Evolutionary conservation across 2,113 vertebrate species (phyloP).

Genomic region (Colinus virginianus): DNA sequence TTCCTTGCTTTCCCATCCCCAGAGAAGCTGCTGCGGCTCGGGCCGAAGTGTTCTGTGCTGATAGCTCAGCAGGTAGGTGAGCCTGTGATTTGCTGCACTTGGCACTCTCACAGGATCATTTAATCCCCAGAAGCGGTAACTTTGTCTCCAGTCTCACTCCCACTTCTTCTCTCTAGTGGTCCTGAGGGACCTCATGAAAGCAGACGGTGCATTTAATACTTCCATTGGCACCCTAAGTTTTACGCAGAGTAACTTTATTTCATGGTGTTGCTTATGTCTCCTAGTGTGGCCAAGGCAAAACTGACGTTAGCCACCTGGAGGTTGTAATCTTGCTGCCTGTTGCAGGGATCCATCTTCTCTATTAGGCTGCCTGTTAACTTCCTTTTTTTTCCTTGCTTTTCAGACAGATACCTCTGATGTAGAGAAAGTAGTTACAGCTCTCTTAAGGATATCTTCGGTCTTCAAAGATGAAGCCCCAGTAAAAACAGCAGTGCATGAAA

Average conservation of each 20-base stretch:
- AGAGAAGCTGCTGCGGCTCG: conserved; percentile 92
- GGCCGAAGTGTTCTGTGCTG: conserved; percentile 85
- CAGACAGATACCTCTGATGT: conserved; percentile 90
- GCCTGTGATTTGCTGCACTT: not conserved
- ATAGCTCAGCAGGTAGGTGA: conserved; percentile 89
- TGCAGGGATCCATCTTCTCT: not conserved
- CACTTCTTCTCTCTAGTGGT: not conserved
- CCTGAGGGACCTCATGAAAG: not conserved
- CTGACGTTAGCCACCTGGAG: not conserved
- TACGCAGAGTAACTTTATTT: not conserved
- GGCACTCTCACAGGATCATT: not conserved
- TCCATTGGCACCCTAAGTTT: not conserved
- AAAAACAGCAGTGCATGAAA: conserved; percentile 83
- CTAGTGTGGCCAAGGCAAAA: not conserved
- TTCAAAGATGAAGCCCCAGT: conserved; percentile 90
- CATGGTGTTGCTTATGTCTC: not conserved
- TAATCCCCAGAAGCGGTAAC: not conserved
- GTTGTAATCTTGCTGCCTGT: not conserved
- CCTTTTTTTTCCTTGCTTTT: not conserved
- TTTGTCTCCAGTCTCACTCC: not conserved
- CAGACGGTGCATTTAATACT: not conserved
- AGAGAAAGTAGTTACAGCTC: conserved; percentile 86
- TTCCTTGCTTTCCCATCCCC: conserved; percentile 95
- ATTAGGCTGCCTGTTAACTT: not conserved
- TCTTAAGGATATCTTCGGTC: conserved; percentile 93